Evolutionary conservation across 2,113 vertebrate species (phyloP), one percentile per base, ranked within the genome.

Genomic region (Tautogolabrus adspersus): DNA sequence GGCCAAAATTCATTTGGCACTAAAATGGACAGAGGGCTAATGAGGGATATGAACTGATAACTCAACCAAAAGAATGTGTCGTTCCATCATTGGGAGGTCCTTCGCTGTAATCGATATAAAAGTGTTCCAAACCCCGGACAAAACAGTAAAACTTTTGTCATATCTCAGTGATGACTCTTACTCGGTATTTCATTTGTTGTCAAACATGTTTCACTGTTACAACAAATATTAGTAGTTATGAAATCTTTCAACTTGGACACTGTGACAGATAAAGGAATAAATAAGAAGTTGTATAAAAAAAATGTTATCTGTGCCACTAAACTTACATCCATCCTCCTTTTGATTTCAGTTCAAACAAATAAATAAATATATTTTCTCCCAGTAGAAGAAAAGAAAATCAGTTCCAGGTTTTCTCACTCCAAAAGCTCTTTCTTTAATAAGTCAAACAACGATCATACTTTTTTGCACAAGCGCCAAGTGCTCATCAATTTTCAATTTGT

Each of bases 171-270:
- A 94, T 96, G 93, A 96, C 95, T 96, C 66, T 95, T 95, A 95
- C 95, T 96, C 96, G 94, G 95, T 95, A 93, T 95, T 97, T 98
- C 97, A 97, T 97, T 97, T 96, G 95, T 97, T 96, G 95, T 96
- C 95, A 97, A 97, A 97, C 96, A 97, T 96, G 94, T 96, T 96
- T 95, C 96, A 97, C 97, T 96, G 96, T 96, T 96, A 97, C 97
- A 98, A 97, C 96, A 97, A 96, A 96, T 96, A 97, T 97, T 96
- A 96, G 95, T 96, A 95, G 5, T 49, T 18, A 96, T 96, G 96
- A 95, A 95, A 95, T 96, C 95, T 95, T 96, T 95, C 93, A 95
- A 93, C 94, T 95, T 86, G 93, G 92, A 94, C 95, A 96, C 93
- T 94, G 49, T 87, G 96, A 96, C 93, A 96, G 96, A 96, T 96